These are phyloP conservation scores for Acholoe squamosa DNA, from an alignment of 2,888 invertebrate species.

Conservation along the genomic window DNA sequence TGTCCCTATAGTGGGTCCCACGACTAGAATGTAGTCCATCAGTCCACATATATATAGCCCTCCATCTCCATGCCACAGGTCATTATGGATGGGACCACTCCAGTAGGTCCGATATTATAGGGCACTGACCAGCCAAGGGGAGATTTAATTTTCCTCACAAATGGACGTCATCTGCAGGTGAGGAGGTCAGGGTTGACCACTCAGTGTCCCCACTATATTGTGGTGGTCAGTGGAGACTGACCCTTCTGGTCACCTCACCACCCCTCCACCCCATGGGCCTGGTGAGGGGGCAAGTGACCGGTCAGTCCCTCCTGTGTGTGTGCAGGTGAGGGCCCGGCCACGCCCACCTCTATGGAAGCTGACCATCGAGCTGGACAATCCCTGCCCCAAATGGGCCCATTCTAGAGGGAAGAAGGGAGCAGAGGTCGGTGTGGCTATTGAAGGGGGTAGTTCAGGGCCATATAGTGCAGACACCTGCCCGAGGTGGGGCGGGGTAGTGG, in stretches of 20 bases:
- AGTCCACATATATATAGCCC: constrained; percentile 6
- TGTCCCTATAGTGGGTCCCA: background rate
- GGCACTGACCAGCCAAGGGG: constrained; percentile 22
- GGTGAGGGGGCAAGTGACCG: background rate
- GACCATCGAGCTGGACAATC: constrained; percentile 12
- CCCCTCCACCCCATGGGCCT: constrained; percentile 10
- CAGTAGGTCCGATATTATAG: constrained; percentile 2
- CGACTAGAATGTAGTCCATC: background rate
- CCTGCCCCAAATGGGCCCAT: constrained; percentile 4
- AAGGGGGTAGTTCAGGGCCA: background rate
- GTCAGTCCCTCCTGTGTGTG: background rate
- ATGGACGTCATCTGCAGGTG: constrained; percentile 29
- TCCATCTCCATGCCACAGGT: background rate
- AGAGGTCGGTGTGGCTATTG: constrained; percentile 14
- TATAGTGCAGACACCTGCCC: constrained; percentile 10
- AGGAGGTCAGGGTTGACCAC: constrained; percentile 29
- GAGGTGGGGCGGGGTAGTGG: background rate
- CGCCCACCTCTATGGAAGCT: constrained; percentile 18
- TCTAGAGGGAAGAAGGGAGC: background rate
- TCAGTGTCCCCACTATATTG: background rate
- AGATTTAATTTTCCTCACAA: background rate
- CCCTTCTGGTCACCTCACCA: background rate
- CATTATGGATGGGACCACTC: background rate
- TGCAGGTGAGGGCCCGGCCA: constrained; percentile 17
- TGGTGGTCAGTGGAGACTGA: constrained; percentile 32